A percentile compares a stretch with the other conserved stretches of the same genome.
Conservation (phyloP, 2,888 invertebrate genomes). For the Leptinotarsa tumamoca region DNA sequence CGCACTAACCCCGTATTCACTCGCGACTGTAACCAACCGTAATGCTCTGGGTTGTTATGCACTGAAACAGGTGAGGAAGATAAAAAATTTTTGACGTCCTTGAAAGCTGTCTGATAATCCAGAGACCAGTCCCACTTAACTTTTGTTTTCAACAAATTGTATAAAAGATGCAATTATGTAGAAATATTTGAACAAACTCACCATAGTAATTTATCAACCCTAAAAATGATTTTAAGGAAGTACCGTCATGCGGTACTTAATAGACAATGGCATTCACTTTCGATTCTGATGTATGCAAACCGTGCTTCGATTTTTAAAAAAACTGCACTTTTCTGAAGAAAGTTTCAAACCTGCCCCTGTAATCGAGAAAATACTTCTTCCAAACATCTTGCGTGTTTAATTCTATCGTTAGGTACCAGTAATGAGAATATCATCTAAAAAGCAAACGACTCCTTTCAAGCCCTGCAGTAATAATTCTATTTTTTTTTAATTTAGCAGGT, state of each 20-base stretch:
- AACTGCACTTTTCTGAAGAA: not conserved
- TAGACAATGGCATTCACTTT: not conserved
- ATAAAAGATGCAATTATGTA: conserved; percentile 20
- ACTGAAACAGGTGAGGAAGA: conserved; percentile 17
- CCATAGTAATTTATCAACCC: conserved; percentile 29
- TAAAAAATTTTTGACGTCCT: conserved; percentile 6
- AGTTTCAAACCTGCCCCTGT: not conserved
- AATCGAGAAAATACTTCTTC: not conserved
- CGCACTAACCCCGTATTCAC: conserved; percentile 6
- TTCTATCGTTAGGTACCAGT: not conserved
- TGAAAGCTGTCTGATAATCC: conserved; percentile 1
- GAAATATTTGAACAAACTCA: conserved; percentile 27
- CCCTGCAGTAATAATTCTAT: not conserved
- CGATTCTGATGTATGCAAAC: not conserved
- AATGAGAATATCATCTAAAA: conserved; percentile 28
- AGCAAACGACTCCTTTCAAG: conserved; percentile 10
- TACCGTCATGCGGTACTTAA: conserved; percentile 12
- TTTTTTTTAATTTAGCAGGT: conserved; percentile 5
- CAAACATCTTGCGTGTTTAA: not conserved
- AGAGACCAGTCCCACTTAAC: conserved; percentile 18
- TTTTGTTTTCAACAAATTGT: conserved; percentile 26
- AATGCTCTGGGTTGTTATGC: conserved; percentile 4
- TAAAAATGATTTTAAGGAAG: conserved; percentile 18
- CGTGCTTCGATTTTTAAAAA: not conserved
- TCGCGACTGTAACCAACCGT: conserved; percentile 15